Percentiles rank a stretch among this genome's conserved stretches.
phyloP scores from a whole-genome alignment of 1,140 invertebrate species.

The Mactra quadrangularis region DNA sequence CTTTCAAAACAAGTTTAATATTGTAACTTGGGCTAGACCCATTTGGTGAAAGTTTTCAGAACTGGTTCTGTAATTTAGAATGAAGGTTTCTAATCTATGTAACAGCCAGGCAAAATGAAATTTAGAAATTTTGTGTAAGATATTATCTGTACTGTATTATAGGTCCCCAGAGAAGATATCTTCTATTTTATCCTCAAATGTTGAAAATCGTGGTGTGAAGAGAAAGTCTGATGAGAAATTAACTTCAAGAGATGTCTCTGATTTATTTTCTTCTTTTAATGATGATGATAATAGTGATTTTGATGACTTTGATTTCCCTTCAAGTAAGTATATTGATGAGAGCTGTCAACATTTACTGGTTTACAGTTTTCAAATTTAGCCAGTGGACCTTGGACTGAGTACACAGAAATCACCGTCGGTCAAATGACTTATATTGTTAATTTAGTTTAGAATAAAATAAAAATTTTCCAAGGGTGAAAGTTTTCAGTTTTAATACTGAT shows the following conservation, averaged over 20 bases:
- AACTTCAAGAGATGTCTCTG: conserved; percentile 6
- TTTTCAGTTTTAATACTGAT: no score
- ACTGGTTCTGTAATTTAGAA: no score
- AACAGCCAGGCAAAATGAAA: no score
- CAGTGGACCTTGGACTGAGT: no score
- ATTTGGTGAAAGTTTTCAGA: no score
- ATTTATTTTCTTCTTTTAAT: conserved; percentile 36
- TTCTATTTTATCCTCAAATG: not conserved
- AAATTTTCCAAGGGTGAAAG: no score
- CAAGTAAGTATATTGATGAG: not conserved
- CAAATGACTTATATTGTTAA: not conserved
- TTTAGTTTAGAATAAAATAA: not conserved
- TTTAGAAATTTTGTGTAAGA: no score
- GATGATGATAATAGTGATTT: conserved; percentile 29
- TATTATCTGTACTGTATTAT: no score
- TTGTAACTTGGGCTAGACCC: no score
- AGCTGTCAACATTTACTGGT: not conserved
- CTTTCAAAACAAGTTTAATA: no score
- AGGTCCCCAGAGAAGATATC: conserved; percentile 43
- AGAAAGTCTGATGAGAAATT: conserved; percentile 45
- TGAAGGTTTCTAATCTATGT: no score
- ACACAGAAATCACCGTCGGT: not conserved
- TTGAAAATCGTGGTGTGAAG: conserved; percentile 11
- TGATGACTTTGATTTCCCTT: conserved; percentile 30
- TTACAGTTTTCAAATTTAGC: no score